Base-by-base conservation (phyloP, 2,888 invertebrate genomes). In the Ryuthela nishihirai region DNA sequence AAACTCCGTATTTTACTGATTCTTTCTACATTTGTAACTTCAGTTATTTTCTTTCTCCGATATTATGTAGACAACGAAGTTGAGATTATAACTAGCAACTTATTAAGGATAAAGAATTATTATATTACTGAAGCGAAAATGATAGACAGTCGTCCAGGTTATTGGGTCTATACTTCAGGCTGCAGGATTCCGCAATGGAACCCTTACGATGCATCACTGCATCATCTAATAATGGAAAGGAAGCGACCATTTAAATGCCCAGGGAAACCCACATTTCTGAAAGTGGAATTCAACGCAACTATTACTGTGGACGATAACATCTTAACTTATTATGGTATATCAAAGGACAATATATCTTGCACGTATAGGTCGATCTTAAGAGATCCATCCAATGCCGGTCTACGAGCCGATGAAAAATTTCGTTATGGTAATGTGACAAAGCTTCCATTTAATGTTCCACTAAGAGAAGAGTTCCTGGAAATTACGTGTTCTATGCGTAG, bases 141-240 rank as follows among this genome's bases (percentile, higher is more conserved):
- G n/a, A n/a, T n/a, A n/a, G n/a, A n/a, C n/a, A n/a, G n/a, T n/a
- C n/a, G n/a, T 21, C 23, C 17, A 1, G 44, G 23, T n/a, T 41
- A 47, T 26, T 17, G 45, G 23, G 38, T 59, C n/a, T 29, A 63
- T 10, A 63, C 50, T 2, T 34, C 49, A 6, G 48, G 55, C 1
- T 60, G 60, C 18, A 29, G 38, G n/a, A 54, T 63, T 6, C 63
- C 50, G 18, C 36, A 49, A 17, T 53, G 48, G 17, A 38, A 54
- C 23, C 49, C 54, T 4, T 54, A 47, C 21, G 58, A 61, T 24
- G 18, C 47, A 7, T 29, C 40, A 10, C 20, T 48, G 9, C 29
- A 15, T 2, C 7, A 40, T 9, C 6, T n/a, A n/a, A n/a, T 48
- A 4, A 20, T 48, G 12, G 18, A 29, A 5, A n/a, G 6, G 1